Base-by-base conservation (phyloP, 1,140 invertebrate genomes). In the Meteorus sp. region DNA sequence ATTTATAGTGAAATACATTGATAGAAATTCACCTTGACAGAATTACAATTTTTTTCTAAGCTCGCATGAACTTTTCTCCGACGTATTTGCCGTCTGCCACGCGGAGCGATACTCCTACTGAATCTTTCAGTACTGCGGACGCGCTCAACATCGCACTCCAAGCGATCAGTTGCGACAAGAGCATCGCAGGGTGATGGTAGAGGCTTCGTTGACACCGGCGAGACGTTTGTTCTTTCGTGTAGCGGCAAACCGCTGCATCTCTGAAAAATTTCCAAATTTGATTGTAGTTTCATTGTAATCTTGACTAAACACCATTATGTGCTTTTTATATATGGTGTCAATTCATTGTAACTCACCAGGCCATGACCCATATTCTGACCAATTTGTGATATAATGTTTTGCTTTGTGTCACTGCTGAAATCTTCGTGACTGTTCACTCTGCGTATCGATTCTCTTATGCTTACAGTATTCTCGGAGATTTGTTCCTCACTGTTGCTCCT, bases 401-500 rank as follows among this genome's bases (percentile, higher is more conserved):
- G 65, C 56, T 82, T 79, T 65, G 81, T 75, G 22, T 76, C 73
- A 50, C 77, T 80, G 48, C 84, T 82, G 64, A 88, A 86, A 72
- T 87, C 85, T 65, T 87, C 86, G 72, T 86, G 85, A 56, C 85
- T 86, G 37, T 84, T 86, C 4, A 87, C 85, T 55, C 85, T 73
- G 29, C 86, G 75, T 23, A 87, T 87, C 29, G 79, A 79, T 37
- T 81, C 78, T 19, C 74, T 69, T 8, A 72, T 67, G 17, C 80
- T 74, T 8, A 70, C 68, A 20, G 67, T 69, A 47, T 73, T 76
- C 54, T 81, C 75, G 52, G 76, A 73, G 56, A 83, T 81, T 33
- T 78, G 73, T 70, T 86, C 89, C 70, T 90, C 89, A 61, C 88
- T 90, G 75, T 86, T 89, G 50, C 78, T 80, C 51, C 76, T 78